Evolutionary conservation across 2,888 invertebrate genomes (phyloP), one percentile per base, ranked within the genome.

Genomic region (Euproctis similis): DNA sequence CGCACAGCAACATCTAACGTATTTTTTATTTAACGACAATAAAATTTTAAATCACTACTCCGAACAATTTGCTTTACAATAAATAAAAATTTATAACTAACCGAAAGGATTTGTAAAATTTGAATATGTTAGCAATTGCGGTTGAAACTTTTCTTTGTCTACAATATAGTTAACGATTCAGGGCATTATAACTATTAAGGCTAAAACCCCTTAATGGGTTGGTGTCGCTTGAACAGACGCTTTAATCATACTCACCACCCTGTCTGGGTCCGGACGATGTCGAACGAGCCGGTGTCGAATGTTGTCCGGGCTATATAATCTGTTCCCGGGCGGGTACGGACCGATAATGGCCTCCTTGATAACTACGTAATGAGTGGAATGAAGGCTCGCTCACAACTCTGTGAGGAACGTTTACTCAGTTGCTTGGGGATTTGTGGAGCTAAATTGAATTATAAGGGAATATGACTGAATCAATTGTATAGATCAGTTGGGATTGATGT

Each of bases 341-440:
- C 10, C 5, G 19, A 30, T 40, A 37, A 34, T 40, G 41, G 34
- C 26, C 24, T 30, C 31, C 28, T 28, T 47, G 35, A 40, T 46
- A 31, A 31, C 35, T 30, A 31, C 34, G 23, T 33, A 41, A 41
- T 36, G 30, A 41, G 31, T 17, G 35, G 19, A 23, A 29, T 14
- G 12, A 23, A 25, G 13, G 18, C 14, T 24, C 22, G 19, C 29
- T 12, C 9, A 23, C 19, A 14, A 17, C 12, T 22, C 21, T 25
- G 21, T 23, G 13, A 23, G 9, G 17, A 20, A 33, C 29, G 21
- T 22, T 26, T 26, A 7, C 18, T 14, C 19, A 23, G 26, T 28
- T 12, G 8, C 11, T 4, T n/a, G 2, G 25, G 21, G 24, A 17
- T 20, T 17, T 18, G 28, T 13, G 5, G 11, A 9, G 21, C n/a